Conservation (phyloP, 2,888 invertebrate species). For the Macrosiphum euphorbiae region DNA sequence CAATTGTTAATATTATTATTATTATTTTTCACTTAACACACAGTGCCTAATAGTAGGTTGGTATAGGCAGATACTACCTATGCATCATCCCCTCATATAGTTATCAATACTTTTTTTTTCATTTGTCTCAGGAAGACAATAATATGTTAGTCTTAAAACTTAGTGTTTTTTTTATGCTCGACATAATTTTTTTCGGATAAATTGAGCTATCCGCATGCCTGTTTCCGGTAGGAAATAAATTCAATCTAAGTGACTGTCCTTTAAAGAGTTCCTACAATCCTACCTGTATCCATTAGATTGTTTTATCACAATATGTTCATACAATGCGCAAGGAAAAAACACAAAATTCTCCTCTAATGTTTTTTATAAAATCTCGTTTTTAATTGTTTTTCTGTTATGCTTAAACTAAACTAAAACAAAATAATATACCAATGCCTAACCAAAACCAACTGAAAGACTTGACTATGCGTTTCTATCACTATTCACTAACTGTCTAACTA, state of each 20-base stretch:
- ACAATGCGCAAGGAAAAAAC: background rate
- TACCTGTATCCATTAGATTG: background rate
- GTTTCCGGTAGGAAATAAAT: background rate
- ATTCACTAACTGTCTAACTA: too few relatives aligned
- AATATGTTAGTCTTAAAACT: background rate
- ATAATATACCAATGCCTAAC: background rate
- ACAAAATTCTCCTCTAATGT: background rate
- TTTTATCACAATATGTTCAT: background rate
- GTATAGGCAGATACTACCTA: too few relatives aligned
- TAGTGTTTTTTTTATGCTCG: background rate
- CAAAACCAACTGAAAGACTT: background rate
- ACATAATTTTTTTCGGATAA: background rate
- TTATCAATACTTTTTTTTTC: background rate
- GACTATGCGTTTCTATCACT: background rate
- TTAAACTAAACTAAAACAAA: background rate
- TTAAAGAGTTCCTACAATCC: background rate
- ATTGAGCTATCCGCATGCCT: background rate
- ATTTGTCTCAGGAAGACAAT: background rate
- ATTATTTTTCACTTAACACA: background rate
- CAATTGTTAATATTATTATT: background rate
- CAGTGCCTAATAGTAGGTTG: background rate
- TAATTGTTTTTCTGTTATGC: background rate
- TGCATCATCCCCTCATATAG: background rate
- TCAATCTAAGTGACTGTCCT: background rate
- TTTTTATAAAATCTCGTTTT: background rate